Evolutionary conservation across 1,140 invertebrate species (phyloP).

Genomic region (Trachymyrmex septentrionalis): DNA sequence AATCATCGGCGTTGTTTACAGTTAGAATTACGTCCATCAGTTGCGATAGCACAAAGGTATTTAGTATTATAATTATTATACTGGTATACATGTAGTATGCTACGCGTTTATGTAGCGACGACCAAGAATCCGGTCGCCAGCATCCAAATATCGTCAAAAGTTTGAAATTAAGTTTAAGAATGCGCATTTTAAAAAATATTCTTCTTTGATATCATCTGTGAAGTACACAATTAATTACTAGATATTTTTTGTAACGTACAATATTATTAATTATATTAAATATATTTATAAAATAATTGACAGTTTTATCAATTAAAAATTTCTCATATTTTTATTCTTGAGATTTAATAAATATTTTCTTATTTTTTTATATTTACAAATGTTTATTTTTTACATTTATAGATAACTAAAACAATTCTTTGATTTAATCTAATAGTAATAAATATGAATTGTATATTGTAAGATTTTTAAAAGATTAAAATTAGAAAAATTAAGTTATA

Average conservation of each 20-base stretch:
- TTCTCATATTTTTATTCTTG: background rate
- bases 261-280: slow-evolving; percentile 7
- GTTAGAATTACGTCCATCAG: slow-evolving; percentile 53
- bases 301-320: background rate
- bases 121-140: slow-evolving; percentile 54
- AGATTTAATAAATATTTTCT: background rate
- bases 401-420: background rate
- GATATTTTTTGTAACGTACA: background rate
- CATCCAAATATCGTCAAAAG: slow-evolving; percentile 63
- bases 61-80: slow-evolving; percentile 32
- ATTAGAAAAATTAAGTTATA: background rate
- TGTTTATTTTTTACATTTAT: background rate
- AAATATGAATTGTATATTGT: background rate
- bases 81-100: slow-evolving; percentile 22
- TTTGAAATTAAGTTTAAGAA: slow-evolving; percentile 54
- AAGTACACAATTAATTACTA: background rate
- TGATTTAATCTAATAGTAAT: background rate
- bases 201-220: background rate
- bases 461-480: background rate
- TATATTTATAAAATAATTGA: background rate
- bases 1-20: slow-evolving; percentile 35
- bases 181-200: background rate
- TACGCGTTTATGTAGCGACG: background rate
- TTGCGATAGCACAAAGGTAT: slow-evolving; percentile 54
- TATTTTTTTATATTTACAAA: slow-evolving; percentile 1